A percentile compares a stretch with the other conserved stretches of the same genome.
Evolutionary conservation across 2,113 vertebrate genomes (phyloP).

Genomic region (Irena cyanogastra): DNA sequence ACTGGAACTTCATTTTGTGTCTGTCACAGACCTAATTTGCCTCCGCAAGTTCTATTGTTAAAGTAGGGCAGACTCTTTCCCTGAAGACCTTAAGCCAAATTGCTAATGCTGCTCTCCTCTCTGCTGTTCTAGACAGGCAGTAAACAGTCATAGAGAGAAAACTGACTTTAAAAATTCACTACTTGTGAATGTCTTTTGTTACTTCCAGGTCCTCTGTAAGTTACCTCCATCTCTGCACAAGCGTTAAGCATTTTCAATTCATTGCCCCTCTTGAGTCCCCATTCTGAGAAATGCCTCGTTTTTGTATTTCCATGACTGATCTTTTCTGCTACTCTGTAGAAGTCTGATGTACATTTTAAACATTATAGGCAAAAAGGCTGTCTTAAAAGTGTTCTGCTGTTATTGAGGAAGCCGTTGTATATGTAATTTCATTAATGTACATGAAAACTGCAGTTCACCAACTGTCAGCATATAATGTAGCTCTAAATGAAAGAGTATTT

Average conservation of each 20-base stretch:
- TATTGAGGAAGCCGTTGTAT: neutral
- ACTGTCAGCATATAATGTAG: neutral
- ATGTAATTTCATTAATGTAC: neutral
- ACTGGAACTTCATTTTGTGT: conserved; percentile 34
- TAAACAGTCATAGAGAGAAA: neutral
- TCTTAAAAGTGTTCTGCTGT: neutral
- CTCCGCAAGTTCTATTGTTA: conserved; percentile 8
- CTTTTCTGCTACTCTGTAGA: neutral
- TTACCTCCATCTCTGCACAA: neutral
- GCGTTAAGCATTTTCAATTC: neutral
- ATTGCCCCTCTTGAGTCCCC: neutral
- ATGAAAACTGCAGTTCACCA: neutral
- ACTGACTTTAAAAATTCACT: neutral
- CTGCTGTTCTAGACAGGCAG: neutral
- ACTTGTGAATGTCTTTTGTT: neutral
- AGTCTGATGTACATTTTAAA: neutral
- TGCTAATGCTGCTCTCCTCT: neutral
- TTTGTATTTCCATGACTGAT: neutral
- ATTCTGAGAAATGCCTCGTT: neutral
- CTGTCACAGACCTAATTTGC: conserved; percentile 22
- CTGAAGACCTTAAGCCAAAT: neutral
- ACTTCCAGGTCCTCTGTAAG: neutral
- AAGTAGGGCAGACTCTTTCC: neutral
- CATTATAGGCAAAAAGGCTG: neutral
- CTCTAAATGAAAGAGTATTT: neutral